A percentile compares a stretch with the other conserved stretches of the same genome.
phyloP scores from a whole-genome alignment of 2,888 invertebrate genomes.

The Ariolimax columbianus region DNA sequence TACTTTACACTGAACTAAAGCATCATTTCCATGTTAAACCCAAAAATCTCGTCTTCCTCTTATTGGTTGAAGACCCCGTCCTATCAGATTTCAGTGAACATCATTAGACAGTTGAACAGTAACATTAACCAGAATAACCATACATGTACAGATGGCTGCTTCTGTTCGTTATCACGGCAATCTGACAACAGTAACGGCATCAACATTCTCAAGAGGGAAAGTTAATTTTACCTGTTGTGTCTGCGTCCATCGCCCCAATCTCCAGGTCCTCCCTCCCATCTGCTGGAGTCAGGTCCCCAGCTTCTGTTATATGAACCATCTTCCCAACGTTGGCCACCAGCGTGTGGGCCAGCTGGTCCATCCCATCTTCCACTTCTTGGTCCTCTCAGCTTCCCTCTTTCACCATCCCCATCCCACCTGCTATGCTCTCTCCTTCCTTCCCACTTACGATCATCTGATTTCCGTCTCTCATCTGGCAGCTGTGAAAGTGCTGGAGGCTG shows the following conservation, averaged over 20 bases:
- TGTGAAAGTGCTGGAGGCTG: conserved; percentile 3
- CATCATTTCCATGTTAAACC: too few species aligned
- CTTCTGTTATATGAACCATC: background rate
- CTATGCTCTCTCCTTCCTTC: conserved; percentile 36
- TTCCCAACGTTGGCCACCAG: conserved; percentile 11
- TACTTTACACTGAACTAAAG: too few species aligned
- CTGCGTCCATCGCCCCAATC: conserved; percentile 17
- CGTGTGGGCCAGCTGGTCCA: conserved; percentile 22
- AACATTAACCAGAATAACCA: background rate
- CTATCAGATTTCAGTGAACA: too few species aligned
- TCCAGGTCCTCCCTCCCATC: conserved; percentile 11
- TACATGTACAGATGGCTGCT: background rate
- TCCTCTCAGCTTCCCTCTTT: conserved; percentile 30
- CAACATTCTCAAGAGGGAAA: background rate
- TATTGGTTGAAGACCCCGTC: too few species aligned
- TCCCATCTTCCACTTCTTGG: conserved; percentile 29
- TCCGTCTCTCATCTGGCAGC: background rate
- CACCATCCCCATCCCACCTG: conserved; percentile 46
- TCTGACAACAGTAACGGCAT: background rate
- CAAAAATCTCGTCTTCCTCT: too few species aligned
- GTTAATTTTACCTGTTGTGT: conserved; percentile 13
- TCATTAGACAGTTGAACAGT: background rate
- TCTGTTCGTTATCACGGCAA: background rate
- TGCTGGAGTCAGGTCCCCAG: conserved; percentile 16
- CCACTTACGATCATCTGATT: conserved; percentile 41